These are phyloP conservation scores for Rhabdomys dilectus DNA, from an alignment of 2,113 vertebrate genomes.

Conservation along the genomic window DNA sequence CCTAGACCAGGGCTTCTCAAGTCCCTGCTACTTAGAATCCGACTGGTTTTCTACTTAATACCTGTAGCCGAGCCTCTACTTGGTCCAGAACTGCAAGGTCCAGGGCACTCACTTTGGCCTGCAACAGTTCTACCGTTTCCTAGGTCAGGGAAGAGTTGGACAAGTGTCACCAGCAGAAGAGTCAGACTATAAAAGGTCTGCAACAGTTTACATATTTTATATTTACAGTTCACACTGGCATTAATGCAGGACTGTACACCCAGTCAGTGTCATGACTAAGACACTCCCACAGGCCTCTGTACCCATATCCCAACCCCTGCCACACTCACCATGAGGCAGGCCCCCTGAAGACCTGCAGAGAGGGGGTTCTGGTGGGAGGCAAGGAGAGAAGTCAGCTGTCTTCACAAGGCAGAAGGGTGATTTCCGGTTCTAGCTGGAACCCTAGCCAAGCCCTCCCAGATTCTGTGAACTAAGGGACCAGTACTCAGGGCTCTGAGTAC, in stretches of 20 bases:
- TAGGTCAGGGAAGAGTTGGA: constrained; percentile 59
- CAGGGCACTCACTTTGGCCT: constrained; percentile 94
- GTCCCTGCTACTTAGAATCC: neutral
- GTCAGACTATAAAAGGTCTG: neutral
- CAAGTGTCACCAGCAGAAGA: neutral
- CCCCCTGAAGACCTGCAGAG: constrained; percentile 91
- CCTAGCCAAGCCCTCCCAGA: constrained; percentile 22
- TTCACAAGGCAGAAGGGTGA: neutral
- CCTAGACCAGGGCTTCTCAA: constrained; percentile 9
- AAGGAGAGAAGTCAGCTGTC: neutral
- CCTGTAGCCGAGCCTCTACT: constrained; percentile 96
- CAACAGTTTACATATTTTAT: neutral
- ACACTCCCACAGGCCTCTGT: neutral
- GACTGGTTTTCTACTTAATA: constrained; percentile 72
- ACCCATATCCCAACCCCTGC: neutral
- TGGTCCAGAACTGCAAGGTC: constrained; percentile 95
- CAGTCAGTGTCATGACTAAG: constrained; percentile 30
- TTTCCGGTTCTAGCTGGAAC: constrained; percentile 24
- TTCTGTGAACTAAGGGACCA: neutral
- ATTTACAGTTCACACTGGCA: neutral
- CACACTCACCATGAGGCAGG: constrained; percentile 92
- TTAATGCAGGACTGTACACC: neutral
- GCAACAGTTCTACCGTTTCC: constrained; percentile 95
- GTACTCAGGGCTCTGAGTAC: neutral
- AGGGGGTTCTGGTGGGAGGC: constrained; percentile 91